phyloP scores from a whole-genome alignment of 1,140 invertebrate species.

The Choristoneura fumiferana region DNA sequence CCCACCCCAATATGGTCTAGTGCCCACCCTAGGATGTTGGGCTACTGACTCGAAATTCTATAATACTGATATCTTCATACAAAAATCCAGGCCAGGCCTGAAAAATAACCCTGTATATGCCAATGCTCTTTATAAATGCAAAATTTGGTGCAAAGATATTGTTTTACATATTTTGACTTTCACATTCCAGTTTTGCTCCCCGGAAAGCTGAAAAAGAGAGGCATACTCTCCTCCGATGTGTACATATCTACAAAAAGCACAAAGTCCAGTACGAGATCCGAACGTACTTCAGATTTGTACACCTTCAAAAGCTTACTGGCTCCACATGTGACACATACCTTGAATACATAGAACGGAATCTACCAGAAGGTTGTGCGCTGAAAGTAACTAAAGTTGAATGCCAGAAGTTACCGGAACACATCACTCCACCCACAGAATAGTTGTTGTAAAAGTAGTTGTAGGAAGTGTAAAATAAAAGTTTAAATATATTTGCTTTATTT shows the following conservation, averaged over 20 bases:
- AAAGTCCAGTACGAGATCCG: conserved; percentile 97
- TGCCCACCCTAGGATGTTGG: too few relatives aligned
- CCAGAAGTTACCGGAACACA: conserved; percentile 78
- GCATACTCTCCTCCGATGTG: conserved; percentile 91
- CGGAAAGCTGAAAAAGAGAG: conserved; percentile 86
- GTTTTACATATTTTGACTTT: background rate
- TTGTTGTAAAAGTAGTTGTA: conserved; percentile 32
- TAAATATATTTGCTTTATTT: conserved; percentile 5
- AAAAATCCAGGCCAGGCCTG: too few relatives aligned
- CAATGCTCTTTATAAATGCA: too few relatives aligned
- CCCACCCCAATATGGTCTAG: too few relatives aligned
- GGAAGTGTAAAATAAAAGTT: conserved; percentile 20
- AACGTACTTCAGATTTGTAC: conserved; percentile 93
- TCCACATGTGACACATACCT: conserved; percentile 97
- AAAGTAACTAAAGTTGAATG: conserved; percentile 93
- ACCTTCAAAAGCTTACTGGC: conserved; percentile 92
- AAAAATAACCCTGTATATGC: too few relatives aligned
- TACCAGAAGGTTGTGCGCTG: conserved; percentile 97
- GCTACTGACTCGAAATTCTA: too few relatives aligned
- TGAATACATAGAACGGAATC: conserved; percentile 97
- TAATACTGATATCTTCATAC: too few relatives aligned
- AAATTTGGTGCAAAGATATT: too few relatives aligned
- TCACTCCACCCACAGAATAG: conserved; percentile 60
- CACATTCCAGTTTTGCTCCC: conserved; percentile 82
- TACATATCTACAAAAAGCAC: conserved; percentile 96